A percentile compares a stretch with the other conserved stretches of the same genome.
These are phyloP conservation scores for Sapayoa aenigma DNA, from an alignment of 2,113 vertebrate species.

Conservation along the genomic window DNA sequence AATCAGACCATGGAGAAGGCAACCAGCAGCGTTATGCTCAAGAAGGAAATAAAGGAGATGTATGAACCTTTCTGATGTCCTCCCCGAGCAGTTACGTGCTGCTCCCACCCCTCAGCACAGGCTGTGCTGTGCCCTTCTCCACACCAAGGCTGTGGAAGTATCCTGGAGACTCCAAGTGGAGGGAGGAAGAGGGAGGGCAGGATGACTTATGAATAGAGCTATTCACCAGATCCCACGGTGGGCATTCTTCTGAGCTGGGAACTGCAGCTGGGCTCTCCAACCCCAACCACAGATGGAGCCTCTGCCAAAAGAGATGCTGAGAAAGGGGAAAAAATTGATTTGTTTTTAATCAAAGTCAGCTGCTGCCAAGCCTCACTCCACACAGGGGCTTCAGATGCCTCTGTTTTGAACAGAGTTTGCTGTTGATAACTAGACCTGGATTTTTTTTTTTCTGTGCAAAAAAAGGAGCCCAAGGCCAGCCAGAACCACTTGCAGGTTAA, in stretches of 20 bases:
- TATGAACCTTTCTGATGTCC: background rate
- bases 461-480: background rate
- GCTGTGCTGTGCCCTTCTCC: constrained; percentile 36
- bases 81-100: background rate
- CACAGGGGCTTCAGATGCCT: background rate
- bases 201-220: constrained; percentile 65
- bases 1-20: background rate
- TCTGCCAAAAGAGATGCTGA: constrained; percentile 48
- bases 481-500: background rate
- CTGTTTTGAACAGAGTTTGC: background rate
- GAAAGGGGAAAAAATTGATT: constrained; percentile 47
- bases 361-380: background rate
- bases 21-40: background rate
- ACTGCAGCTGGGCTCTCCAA: background rate
- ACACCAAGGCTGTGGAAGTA: background rate
- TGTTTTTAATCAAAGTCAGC: constrained; percentile 24
- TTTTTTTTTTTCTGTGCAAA: background rate
- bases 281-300: constrained; percentile 18
- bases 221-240: constrained; percentile 65
- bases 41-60: background rate
- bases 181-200: background rate
- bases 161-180: constrained; percentile 13
- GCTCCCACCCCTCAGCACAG: background rate
- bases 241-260: constrained; percentile 33
- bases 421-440: background rate